Percentiles rank a stretch among this genome's conserved stretches.
These are phyloP conservation scores for Echinometra lucunter DNA, from an alignment of 53 echinoderm and acorn worm species.

Conservation along the genomic window DNA sequence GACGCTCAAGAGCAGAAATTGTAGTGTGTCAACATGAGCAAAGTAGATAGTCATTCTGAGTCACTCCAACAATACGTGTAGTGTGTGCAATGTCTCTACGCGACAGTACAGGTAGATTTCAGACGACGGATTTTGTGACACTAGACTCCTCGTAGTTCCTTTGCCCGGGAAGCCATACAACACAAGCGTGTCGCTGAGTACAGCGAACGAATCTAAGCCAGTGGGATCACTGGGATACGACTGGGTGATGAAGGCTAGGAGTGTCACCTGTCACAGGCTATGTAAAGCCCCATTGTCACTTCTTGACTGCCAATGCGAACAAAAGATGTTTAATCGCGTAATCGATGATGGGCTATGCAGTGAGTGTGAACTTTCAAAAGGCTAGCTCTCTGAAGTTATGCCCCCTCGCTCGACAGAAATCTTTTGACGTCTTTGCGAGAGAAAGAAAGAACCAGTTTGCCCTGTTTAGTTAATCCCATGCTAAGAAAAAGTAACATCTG, in stretches of 20 bases:
- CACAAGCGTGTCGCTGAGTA: no score
- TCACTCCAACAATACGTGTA: not conserved
- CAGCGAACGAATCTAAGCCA: not conserved
- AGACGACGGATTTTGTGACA: not conserved
- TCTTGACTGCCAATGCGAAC: conserved; percentile 39
- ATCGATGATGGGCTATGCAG: conserved; percentile 24
- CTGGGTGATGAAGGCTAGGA: conserved; percentile 23
- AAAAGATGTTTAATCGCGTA: conserved; percentile 32
- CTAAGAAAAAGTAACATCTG: not conserved
- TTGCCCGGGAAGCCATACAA: not conserved
- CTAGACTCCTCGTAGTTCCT: not conserved
- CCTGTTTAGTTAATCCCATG: not conserved
- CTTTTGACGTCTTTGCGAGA: not conserved
- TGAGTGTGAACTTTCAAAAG: conserved; percentile 46
- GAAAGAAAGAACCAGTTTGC: not conserved
- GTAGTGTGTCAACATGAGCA: not conserved
- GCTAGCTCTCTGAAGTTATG: conserved; percentile 7
- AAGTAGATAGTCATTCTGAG: not conserved
- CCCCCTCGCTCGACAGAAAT: conserved; percentile 1
- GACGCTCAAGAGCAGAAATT: not conserved
- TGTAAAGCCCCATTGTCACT: conserved; percentile 26
- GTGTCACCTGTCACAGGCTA: conserved; percentile 32
- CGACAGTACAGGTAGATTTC: conserved; percentile 9
- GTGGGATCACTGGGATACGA: not conserved
- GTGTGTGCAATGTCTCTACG: conserved; percentile 44